A percentile compares a stretch with the other conserved stretches of the same genome.
Conservation (phyloP, 2,888 invertebrate species). For the Torymus tubicola region DNA sequence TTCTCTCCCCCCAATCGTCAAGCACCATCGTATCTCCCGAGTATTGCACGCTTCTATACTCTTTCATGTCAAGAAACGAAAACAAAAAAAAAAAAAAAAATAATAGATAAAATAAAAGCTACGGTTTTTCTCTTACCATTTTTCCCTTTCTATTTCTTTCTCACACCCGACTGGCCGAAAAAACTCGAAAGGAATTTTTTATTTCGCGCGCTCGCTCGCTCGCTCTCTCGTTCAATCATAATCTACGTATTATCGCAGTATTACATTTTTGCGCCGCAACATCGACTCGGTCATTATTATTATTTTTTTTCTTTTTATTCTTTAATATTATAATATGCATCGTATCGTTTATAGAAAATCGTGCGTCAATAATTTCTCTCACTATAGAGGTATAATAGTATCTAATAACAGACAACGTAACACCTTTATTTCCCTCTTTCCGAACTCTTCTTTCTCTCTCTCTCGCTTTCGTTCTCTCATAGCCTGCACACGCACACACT, state of each 20-base stretch:
- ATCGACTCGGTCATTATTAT: conserved; percentile 22
- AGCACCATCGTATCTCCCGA: background rate
- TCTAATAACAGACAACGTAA: conserved; percentile 56
- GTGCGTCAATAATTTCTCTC: conserved; percentile 53
- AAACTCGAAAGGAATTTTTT: conserved; percentile 30
- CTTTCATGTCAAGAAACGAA: too few species aligned
- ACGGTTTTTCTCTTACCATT: background rate
- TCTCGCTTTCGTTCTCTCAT: background rate
- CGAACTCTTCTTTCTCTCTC: conserved; percentile 1
- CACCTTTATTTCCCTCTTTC: conserved; percentile 11
- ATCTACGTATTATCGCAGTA: conserved; percentile 6
- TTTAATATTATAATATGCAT: conserved; percentile 24
- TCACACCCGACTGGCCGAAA: conserved; percentile 18
- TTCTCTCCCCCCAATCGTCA: background rate
- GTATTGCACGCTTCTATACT: conserved; percentile 17
- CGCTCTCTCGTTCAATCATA: too few species aligned
- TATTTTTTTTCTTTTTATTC: too few species aligned
- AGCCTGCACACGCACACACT: conserved; percentile 29
- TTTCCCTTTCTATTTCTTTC: background rate
- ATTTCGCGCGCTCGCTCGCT: background rate
- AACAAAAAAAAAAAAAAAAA: conserved; percentile 11
- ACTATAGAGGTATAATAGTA: conserved; percentile 43
- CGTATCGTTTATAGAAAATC: conserved; percentile 57
- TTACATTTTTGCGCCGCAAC: conserved; percentile 31
- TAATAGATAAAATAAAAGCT: conserved; percentile 29